Base-by-base conservation (phyloP, 2,888 invertebrate species). In the Orchestes rusci region DNA sequence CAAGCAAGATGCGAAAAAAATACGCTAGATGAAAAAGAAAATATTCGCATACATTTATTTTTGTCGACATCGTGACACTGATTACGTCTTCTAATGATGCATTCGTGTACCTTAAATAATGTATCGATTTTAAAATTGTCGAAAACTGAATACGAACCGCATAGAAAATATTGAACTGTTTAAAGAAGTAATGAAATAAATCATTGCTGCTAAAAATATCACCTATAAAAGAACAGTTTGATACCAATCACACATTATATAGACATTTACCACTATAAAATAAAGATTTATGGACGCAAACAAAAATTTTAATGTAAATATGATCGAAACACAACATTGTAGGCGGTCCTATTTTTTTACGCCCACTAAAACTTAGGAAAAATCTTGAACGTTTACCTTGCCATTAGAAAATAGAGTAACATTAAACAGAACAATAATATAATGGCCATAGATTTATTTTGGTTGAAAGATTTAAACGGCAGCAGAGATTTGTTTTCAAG, bases 401-500 rank as follows among this genome's bases (percentile, higher is more conserved):
- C 50, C 39, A 54, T 56, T 56, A 54, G 52, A 56, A 54, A 54
- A 53, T 50, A 51, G 50, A 31, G 39, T 45, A 53, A 56, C 53
- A 50, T 52, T 50, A 51, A 56, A 50, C 56, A 56, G 54, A 56
- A 53, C 52, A 51, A 56, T 54, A 51, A 52, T 40, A 45, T 44
- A 49, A 49, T 34, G 47, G 43, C 45, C 41, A 40, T 36, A 35
- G 39, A 51, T 52, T 52, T 52, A 52, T 52, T 52, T 52, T 50
- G 41, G 36, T 52, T 41, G 34, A 43, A 50, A 45, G 45, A 48
- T 50, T 48, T 52, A 44, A 50, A 41, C 37, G 41, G 50, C 43
- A 33, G 44, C 40, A 42, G 44, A 39, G 45, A 48, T 50, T 47
- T 50, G 52, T 50, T 52, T 52, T 39, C 40, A 41, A 43, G 43